Evolutionary conservation across 2,113 vertebrate species (phyloP).

Genomic region (Probosciger aterrimus): DNA sequence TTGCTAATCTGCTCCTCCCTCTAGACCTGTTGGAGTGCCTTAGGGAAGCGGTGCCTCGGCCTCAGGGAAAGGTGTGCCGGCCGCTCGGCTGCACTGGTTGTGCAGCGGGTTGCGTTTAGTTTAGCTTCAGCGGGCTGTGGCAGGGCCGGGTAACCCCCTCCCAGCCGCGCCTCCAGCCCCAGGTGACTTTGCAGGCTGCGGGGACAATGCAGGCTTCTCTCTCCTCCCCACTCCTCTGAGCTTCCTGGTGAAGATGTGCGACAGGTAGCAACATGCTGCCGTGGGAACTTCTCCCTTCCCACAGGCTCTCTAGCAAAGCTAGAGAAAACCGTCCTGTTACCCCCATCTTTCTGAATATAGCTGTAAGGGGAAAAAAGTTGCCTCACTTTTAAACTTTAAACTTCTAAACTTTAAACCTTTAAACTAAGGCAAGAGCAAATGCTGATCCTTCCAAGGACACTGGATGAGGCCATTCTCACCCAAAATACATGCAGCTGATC

Average conservation of each 20-base stretch:
- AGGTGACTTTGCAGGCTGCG: background rate
- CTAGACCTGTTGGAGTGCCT: background rate
- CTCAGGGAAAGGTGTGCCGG: background rate
- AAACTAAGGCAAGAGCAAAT: background rate
- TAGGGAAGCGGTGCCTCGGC: background rate
- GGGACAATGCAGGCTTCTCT: fast-evolving
- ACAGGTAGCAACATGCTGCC: background rate
- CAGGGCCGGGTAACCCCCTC: fast-evolving
- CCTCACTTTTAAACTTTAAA: background rate
- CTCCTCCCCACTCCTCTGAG: fast-evolving
- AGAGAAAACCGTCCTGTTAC: background rate
- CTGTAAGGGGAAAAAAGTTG: background rate
- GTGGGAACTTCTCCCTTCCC: background rate
- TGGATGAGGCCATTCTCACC: fast-evolving
- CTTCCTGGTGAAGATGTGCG: background rate
- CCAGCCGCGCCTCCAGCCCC: background rate
- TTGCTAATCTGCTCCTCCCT: background rate
- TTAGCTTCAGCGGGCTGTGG: background rate
- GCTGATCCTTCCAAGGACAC: background rate
- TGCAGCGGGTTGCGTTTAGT: fast-evolving
- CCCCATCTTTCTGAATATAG: background rate
- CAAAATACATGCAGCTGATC: background rate
- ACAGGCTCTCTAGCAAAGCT: background rate
- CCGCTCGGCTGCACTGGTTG: fast-evolving
- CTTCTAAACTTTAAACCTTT: background rate